Evolutionary conservation across 2,797 vertebrate species (phyloP), one percentile per base, ranked within the genome.

Genomic region (Pseudocheirus occidentalis): DNA sequence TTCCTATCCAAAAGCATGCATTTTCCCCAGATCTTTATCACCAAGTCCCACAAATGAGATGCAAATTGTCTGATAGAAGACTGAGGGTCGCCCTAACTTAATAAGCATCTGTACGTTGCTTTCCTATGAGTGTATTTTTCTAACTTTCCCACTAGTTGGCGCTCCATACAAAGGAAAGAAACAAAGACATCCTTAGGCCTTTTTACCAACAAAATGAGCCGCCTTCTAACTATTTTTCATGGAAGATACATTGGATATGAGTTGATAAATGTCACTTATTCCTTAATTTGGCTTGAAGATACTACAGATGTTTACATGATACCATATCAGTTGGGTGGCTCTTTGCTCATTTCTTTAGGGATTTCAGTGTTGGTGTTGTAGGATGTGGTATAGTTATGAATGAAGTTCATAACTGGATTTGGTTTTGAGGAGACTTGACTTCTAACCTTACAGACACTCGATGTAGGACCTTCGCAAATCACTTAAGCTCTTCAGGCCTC

Each of bases 81-180:
- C 34, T 31, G 14, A 11, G 0, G 21, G 53, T 5, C 14, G 21
- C 93, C 46, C 53, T 4, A 50, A 58, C 52, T 24, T 40, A 50
- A 0, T 90, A 90, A 90, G 94, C 31, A 53, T 24, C 90, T 55
- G 57, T 54, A 52, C 52, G 52, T 90, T n/a, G 55, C 50, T 90
- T 93, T 94, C 95, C 93, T 92, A 94, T 50, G 55, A 6, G 46
- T 96, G 98, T 95, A 96, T 55, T 97, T 96, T 94, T 66, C 1
- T 12, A 2, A 0, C 3, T 54, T 62, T 16, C 95, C 94, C 98
- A 97, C 98, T 98, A 99, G 98, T 97, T 97, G 98, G 98, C 40
- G 98, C 98, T 98, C 95, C 91, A 95, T 96, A 97, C 98, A 97
- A 97, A 98, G 97, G 95, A 97, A 98, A 98, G 94, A 98, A 95